phyloP scores from a whole-genome alignment of 2,113 vertebrate species.

The Irena cyanogastra region DNA sequence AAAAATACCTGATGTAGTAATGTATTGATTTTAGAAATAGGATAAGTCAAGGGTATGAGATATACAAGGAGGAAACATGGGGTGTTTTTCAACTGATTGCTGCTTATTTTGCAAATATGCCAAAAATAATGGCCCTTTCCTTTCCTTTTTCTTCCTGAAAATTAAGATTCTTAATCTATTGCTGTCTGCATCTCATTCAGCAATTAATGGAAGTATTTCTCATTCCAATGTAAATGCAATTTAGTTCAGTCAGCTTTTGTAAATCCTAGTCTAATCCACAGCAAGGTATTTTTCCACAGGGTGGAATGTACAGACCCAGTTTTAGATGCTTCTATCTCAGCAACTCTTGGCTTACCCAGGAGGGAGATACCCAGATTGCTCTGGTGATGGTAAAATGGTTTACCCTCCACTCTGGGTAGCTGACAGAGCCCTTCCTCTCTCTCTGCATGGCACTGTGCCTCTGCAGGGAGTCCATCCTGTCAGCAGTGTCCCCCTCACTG shows the following conservation, averaged over 20 bases:
- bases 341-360: background rate
- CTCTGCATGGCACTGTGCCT: fast-evolving
- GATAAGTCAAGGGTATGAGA: conserved; percentile 67
- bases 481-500: background rate
- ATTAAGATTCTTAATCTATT: conserved; percentile 40
- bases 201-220: conserved; percentile 42
- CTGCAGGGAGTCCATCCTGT: fast-evolving
- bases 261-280: background rate
- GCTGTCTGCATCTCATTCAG: background rate
- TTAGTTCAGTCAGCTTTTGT: background rate
- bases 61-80: conserved; percentile 35
- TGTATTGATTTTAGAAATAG: conserved; percentile 70
- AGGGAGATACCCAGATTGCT: background rate
- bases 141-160: conserved; percentile 51
- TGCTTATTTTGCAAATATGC: conserved; percentile 66
- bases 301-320: background rate
- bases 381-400: background rate
- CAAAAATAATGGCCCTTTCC: conserved; percentile 58
- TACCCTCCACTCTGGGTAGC: background rate
- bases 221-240: background rate
- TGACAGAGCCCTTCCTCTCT: background rate
- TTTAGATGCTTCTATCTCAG: background rate
- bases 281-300: background rate
- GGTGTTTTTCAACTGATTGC: conserved; percentile 58
- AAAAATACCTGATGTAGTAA: conserved; percentile 69